Conservation (phyloP, 2,113 vertebrate genomes). For the Chionodraco myersi region DNA sequence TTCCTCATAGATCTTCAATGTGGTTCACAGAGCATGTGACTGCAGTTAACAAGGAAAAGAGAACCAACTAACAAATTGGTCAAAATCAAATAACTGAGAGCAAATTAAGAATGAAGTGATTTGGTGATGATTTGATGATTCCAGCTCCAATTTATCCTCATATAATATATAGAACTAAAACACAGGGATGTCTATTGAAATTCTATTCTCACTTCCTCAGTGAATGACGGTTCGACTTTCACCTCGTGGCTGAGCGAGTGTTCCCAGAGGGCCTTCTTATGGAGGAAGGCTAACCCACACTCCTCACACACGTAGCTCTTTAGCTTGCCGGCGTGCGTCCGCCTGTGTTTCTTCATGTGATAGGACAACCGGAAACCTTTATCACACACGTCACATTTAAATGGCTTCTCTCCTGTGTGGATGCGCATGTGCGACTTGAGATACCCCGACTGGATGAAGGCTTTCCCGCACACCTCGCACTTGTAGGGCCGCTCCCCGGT, state of each 20-base stretch:
- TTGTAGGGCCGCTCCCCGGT: slow-evolving; percentile 81
- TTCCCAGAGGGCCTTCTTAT: slow-evolving; percentile 74
- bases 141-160: not conserved
- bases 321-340: slow-evolving; percentile 69
- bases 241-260: slow-evolving; percentile 68
- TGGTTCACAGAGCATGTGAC: not conserved
- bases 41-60: not conserved
- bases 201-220: slow-evolving; percentile 60
- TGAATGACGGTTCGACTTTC: slow-evolving; percentile 60
- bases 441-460: slow-evolving; percentile 81
- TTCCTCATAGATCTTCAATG: not conserved
- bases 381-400: slow-evolving; percentile 76
- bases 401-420: slow-evolving; percentile 82
- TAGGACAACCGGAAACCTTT: slow-evolving; percentile 78
- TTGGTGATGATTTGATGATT: not conserved
- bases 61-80: not conserved
- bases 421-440: slow-evolving; percentile 82
- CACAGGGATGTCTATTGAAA: slow-evolving; percentile 53
- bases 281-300: slow-evolving; percentile 61
- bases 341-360: slow-evolving; percentile 81
- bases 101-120: not conserved
- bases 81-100: not conserved
- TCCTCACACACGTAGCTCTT: slow-evolving; percentile 72
- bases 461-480: slow-evolving; percentile 77
- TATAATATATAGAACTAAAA: too few relatives aligned